Conservation (phyloP, 2,113 vertebrate species). For the Lepisosteus osseus region DNA sequence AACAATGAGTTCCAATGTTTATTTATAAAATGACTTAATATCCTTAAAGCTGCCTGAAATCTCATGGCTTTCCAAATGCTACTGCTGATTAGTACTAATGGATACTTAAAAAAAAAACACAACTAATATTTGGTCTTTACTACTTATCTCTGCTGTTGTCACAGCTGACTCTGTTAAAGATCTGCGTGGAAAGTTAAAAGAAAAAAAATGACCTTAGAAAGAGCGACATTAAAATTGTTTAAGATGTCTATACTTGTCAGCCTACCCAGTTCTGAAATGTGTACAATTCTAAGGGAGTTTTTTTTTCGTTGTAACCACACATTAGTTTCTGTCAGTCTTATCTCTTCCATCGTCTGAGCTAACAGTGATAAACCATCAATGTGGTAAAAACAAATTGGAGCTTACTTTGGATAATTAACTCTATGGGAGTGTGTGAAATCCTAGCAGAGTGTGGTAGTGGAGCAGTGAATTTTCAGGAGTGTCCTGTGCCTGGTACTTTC, state of each 20-base stretch:
- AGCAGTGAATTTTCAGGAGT: background rate
- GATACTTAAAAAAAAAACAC: background rate
- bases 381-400: conserved; percentile 11
- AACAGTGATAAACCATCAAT: background rate
- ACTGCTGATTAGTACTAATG: background rate
- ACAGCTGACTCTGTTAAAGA: too few relatives aligned
- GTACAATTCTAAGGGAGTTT: too few relatives aligned
- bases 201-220: too few relatives aligned
- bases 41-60: background rate
- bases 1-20: background rate
- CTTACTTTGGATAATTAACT: background rate
- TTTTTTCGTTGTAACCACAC: background rate
- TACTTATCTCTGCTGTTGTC: too few relatives aligned
- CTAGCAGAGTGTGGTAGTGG: background rate
- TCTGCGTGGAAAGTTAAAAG: too few relatives aligned
- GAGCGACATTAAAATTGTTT: too few relatives aligned
- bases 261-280: too few relatives aligned
- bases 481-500: background rate
- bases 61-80: background rate
- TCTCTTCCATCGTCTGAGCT: background rate
- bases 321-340: conserved; percentile 3
- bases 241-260: too few relatives aligned
- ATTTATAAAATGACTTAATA: background rate
- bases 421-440: background rate
- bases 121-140: too few relatives aligned